These are phyloP conservation scores for Dromius quadrimaculatus DNA, from an alignment of 2,888 invertebrate genomes.

Conservation along the genomic window DNA sequence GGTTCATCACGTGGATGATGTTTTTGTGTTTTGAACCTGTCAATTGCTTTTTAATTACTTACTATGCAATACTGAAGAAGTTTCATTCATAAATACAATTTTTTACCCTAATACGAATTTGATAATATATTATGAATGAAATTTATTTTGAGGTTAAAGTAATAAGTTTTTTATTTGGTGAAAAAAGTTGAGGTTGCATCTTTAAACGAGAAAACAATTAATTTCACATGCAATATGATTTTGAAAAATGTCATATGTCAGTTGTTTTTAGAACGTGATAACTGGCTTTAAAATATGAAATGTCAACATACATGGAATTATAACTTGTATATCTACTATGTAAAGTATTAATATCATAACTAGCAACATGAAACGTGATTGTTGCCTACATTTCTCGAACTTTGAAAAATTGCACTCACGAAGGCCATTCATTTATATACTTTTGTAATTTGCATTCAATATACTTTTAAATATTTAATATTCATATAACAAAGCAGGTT, in stretches of 20 bases:
- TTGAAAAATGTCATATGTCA: constrained; percentile 13
- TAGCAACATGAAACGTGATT: constrained; percentile 13
- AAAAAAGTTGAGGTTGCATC: no score
- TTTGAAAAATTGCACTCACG: constrained; percentile 37
- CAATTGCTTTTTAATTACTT: constrained; percentile 6
- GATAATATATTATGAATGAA: background rate
- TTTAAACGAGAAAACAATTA: background rate
- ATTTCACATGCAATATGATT: background rate
- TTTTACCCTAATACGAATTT: no score
- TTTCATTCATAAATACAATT: constrained; percentile 5
- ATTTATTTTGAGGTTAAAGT: background rate
- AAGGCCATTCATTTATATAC: constrained; percentile 36
- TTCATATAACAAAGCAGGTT: background rate
- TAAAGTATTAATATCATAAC: constrained; percentile 10
- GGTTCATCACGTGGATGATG: constrained; percentile 8
- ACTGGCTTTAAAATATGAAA: constrained; percentile 4
- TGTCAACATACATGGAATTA: constrained; percentile 6
- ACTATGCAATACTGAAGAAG: background rate
- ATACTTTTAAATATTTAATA: background rate
- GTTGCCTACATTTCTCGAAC: constrained; percentile 34
- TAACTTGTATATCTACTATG: background rate
- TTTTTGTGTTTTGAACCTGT: constrained; percentile 25
- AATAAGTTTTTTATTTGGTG: no score
- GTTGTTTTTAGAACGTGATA: background rate
- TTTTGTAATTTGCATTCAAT: constrained; percentile 47